These are phyloP conservation scores for Eupithecia subfuscata DNA, from an alignment of 2,888 invertebrate genomes.

Conservation along the genomic window DNA sequence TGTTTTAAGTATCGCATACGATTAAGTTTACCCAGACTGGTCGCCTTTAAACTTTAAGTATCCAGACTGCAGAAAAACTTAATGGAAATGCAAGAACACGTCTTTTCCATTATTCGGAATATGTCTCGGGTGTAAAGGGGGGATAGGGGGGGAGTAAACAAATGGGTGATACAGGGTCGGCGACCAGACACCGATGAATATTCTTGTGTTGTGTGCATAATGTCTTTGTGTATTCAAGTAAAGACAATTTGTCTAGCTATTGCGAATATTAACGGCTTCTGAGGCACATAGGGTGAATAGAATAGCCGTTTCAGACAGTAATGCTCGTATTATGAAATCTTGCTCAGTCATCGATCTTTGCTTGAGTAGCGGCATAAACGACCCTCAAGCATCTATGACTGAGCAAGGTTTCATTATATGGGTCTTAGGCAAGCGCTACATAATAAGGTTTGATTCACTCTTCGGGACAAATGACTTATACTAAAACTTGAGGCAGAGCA, in stretches of 20 bases:
- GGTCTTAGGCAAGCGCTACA: no score
- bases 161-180: constrained; percentile 9
- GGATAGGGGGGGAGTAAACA: not conserved
- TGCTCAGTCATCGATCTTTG: no score
- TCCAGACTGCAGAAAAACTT: not conserved
- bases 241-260: not conserved
- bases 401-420: no score
- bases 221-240: not conserved
- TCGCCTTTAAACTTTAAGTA: not conserved
- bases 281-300: not conserved
- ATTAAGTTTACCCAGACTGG: not conserved
- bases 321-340: no score
- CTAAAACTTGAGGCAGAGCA: not conserved
- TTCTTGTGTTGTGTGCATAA: not conserved
- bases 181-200: constrained; percentile 20
- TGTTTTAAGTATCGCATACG: not conserved
- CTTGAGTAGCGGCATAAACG: no score
- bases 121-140: not conserved
- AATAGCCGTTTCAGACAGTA: not conserved
- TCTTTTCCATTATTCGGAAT: constrained; percentile 7
- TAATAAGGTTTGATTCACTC: no score
- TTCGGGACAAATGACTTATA: not conserved
- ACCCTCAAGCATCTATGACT: no score
- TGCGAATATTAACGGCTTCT: not conserved
- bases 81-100: constrained; percentile 8